A percentile compares a stretch with the other conserved stretches of the same genome.
Evolutionary conservation across 1,140 invertebrate genomes (phyloP).

Genomic region (Copidosoma floridanum): DNA sequence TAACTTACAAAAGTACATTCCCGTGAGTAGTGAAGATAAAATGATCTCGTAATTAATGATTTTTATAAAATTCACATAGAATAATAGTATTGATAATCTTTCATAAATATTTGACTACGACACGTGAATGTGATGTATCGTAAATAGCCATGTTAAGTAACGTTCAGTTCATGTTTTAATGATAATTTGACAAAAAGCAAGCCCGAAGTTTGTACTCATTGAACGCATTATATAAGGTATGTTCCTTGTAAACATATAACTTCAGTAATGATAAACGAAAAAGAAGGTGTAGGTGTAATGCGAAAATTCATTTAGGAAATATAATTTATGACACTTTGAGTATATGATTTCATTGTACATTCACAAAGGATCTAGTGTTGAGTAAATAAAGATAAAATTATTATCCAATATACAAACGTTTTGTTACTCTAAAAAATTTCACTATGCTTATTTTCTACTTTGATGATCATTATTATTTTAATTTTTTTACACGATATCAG

Average conservation of each 20-base stretch:
- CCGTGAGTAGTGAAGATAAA: neutral
- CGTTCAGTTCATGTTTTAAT: no score
- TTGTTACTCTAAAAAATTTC: no score
- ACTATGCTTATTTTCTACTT: no score
- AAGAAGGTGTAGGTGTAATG: no score
- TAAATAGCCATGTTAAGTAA: no score
- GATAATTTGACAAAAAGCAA: conserved; percentile 1
- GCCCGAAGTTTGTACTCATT: conserved; percentile 12
- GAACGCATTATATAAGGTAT: conserved; percentile 1
- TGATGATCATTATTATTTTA: conserved; percentile 8
- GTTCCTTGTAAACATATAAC: conserved; percentile 10
- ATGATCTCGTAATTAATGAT: conserved; percentile 2
- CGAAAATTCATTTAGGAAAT: no score
- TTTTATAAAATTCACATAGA: neutral
- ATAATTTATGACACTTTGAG: no score
- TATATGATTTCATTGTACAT: conserved; percentile 24
- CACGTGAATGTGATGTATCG: no score
- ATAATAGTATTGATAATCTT: no score
- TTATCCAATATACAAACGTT: conserved; percentile 13
- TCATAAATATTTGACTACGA: no score
- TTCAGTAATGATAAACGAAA: neutral
- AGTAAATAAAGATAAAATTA: conserved; percentile 25
- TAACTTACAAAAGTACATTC: neutral
- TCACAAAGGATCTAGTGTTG: conserved; percentile 18
- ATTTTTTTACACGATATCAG: neutral